Evolutionary conservation across 1,140 invertebrate genomes (phyloP).

Genomic region (Lucilia cuprina): DNA sequence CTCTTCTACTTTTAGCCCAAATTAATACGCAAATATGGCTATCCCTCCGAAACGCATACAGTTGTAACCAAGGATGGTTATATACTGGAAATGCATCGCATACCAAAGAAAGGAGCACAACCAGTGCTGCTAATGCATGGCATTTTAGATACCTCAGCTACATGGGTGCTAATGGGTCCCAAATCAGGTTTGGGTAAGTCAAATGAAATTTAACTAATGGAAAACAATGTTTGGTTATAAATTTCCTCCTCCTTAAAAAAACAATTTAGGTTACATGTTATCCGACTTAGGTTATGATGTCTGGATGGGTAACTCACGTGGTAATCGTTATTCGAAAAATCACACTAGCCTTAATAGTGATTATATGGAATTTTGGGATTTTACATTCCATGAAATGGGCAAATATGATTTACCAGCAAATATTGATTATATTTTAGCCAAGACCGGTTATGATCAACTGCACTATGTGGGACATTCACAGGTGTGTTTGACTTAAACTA

Average conservation of each 20-base stretch:
- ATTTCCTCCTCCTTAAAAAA: neutral
- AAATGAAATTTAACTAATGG: neutral
- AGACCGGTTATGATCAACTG: constrained; percentile 68
- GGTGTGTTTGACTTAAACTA: constrained; percentile 22
- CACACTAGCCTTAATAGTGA: constrained; percentile 67
- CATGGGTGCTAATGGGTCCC: constrained; percentile 75
- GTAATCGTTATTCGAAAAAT: constrained; percentile 71
- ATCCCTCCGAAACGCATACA: constrained; percentile 67
- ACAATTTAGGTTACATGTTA: constrained; percentile 64
- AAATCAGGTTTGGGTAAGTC: constrained; percentile 68
- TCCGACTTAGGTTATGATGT: constrained; percentile 73
- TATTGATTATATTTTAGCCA: constrained; percentile 74
- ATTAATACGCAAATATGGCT: constrained; percentile 67
- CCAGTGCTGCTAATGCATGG: constrained; percentile 73
- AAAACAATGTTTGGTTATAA: neutral
- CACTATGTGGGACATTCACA: constrained; percentile 74
- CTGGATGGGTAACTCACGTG: constrained; percentile 75
- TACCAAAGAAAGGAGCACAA: constrained; percentile 61
- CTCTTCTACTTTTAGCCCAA: constrained; percentile 46
- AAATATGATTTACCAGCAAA: constrained; percentile 77
- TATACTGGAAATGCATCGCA: constrained; percentile 66
- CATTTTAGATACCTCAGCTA: constrained; percentile 73
- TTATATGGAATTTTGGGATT: constrained; percentile 76
- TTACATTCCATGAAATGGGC: constrained; percentile 83
- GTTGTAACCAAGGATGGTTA: constrained; percentile 67